Percentiles rank a stretch among this genome's conserved stretches.
These are phyloP conservation scores for Zosterops japonicus DNA, from an alignment of 2,113 vertebrate species.

Conservation along the genomic window DNA sequence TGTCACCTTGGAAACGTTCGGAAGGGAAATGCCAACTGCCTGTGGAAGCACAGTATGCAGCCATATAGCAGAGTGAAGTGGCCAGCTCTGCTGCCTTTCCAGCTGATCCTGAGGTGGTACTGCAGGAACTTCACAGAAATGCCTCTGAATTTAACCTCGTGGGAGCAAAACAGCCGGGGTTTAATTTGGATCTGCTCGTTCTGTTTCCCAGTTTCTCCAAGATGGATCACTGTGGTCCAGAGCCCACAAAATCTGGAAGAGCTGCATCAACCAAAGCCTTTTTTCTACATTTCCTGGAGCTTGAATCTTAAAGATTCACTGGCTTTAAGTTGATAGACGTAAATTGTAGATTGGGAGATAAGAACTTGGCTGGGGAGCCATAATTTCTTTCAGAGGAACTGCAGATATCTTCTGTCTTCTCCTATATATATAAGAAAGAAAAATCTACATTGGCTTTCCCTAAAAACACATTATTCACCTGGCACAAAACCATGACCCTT, in stretches of 20 bases:
- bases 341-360: neutral
- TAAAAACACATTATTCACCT: neutral
- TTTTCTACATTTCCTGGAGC: neutral
- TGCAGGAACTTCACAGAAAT: neutral
- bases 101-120: neutral
- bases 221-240: neutral
- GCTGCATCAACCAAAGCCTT: neutral
- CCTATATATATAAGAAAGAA: rapidly evolving
- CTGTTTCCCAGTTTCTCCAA: rapidly evolving
- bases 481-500: neutral
- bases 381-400: neutral
- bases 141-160: neutral
- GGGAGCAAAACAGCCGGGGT: neutral
- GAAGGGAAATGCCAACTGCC: conserved; percentile 19
- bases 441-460: neutral
- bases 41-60: neutral
- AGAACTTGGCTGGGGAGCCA: neutral
- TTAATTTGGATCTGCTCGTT: neutral
- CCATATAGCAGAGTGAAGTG: neutral
- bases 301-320: neutral
- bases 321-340: neutral
- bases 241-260: neutral
- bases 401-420: neutral
- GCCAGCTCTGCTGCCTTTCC: neutral
- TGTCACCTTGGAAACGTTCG: conserved; percentile 69